A percentile compares a stretch with the other conserved stretches of the same genome.
Conservation (phyloP, 2,888 invertebrate genomes). For the Phalangium opilio region DNA sequence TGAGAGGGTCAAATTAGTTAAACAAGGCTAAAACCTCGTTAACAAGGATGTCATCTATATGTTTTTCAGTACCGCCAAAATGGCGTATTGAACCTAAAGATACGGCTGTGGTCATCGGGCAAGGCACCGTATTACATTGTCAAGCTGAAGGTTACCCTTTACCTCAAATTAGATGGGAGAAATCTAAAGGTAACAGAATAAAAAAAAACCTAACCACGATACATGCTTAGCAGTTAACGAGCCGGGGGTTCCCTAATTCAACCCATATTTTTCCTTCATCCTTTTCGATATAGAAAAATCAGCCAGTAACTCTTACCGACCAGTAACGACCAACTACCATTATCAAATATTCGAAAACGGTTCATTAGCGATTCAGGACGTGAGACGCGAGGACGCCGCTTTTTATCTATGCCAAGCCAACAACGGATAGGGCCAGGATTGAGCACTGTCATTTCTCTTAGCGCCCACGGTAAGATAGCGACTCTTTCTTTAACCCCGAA, state of each 20-base stretch:
- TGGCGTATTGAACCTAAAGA: slow-evolving; percentile 30
- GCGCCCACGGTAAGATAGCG: slow-evolving; percentile 61
- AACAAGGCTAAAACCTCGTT: no score
- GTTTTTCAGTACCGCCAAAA: slow-evolving; percentile 25
- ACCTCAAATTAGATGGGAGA: slow-evolving; percentile 30
- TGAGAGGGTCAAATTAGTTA: no score
- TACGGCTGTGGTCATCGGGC: slow-evolving; percentile 27
- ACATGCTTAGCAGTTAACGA: neutral
- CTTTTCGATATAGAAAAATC: neutral
- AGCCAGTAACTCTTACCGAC: slow-evolving; percentile 7
- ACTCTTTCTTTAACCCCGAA: no score
- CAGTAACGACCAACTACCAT: slow-evolving; percentile 21
- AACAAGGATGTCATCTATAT: no score
- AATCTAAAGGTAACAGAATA: slow-evolving; percentile 25
- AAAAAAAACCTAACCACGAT: neutral
- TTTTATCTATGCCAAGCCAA: slow-evolving; percentile 69
- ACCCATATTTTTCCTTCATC: slow-evolving; percentile 10
- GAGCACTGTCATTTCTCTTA: slow-evolving; percentile 82
- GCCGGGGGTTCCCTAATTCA: no score
- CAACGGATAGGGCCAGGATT: slow-evolving; percentile 90
- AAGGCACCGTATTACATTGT: slow-evolving; percentile 27
- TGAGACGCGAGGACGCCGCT: slow-evolving; percentile 19
- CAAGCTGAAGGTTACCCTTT: slow-evolving; percentile 29
- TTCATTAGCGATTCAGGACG: slow-evolving; percentile 27
- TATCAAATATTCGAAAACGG: slow-evolving; percentile 28